Evolutionary conservation across 2,797 vertebrate species (phyloP).

Genomic region (Petrocephalus sullivani): DNA sequence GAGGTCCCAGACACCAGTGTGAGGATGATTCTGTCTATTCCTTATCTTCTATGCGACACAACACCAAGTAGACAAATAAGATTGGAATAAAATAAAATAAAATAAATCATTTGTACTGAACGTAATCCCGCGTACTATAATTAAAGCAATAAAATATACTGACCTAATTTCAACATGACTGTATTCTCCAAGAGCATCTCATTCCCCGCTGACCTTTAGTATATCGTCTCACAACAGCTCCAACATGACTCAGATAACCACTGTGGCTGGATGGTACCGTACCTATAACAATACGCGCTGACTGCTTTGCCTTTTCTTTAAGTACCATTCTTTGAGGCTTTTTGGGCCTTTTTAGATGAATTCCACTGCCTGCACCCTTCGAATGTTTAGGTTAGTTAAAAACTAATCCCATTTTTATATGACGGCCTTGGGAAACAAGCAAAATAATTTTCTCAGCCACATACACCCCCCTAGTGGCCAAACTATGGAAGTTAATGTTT

Average conservation of each 20-base stretch:
- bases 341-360: not conserved
- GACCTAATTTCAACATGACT: conserved; percentile 9
- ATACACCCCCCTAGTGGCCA: not conserved
- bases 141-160: not conserved
- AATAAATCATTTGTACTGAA: not conserved
- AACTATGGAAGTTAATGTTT: not conserved
- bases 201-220: not conserved
- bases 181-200: not conserved
- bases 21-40: not conserved
- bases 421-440: not conserved
- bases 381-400: not conserved
- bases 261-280: not conserved
- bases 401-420: not conserved
- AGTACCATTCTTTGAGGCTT: not conserved
- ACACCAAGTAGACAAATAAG: not conserved
- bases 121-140: not conserved
- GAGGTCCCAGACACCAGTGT: not conserved
- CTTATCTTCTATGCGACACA: not conserved
- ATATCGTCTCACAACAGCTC: not conserved
- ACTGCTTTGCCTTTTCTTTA: not conserved
- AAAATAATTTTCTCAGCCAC: not conserved
- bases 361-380: not conserved
- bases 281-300: not conserved
- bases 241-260: not conserved
- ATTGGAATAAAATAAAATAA: not conserved